Evolutionary conservation across 1,140 invertebrate species (phyloP), one percentile per base, ranked within the genome.

Genomic region (Lethocerus indicus): DNA sequence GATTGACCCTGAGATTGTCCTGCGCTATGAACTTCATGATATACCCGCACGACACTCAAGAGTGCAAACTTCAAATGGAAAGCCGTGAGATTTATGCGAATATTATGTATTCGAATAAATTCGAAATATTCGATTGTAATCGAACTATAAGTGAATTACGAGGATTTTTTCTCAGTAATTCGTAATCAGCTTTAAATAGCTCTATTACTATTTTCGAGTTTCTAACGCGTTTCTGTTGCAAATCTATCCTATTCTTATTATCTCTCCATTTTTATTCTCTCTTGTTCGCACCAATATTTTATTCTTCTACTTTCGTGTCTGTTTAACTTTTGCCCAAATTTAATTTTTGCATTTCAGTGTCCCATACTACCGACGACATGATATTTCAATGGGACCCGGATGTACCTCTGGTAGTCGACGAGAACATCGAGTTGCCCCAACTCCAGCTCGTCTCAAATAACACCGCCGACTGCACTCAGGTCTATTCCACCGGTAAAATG

Each of bases 11-110:
- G 24, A 80, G 76, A 55, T 63, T 91, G 12, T 89, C 85, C 3
- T 91, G 87, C 59, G 83, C 84, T 5, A 91, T 91, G 86, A 89
- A 89, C 63, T 91, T 89, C 66, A 76, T 86, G 58, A 85, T 88
- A 48, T 91, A 91, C 62, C 87, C 86, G 1, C 87, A 91, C 58
- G 87, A 90, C 59, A 88, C 85, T 0, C 87, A 91, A 66, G 85
- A 88, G 63, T 90, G 87, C 63, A 87, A 87, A 64, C 66, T 89
- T 37, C 85, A 89, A 67, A 90, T 90, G 83, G 86, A 91, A 63
- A 89, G 86, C 62, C 63, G 85, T 89, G 67, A 87, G 86, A 81
- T 26, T 3, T 43, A 40, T 39, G 21, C 6, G 21, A 7, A 7
- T 16, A 7, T 39, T 16, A 18, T 39, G 9, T 9, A 9, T 32